Evolutionary conservation across 2,797 vertebrate species (phyloP).

Genomic region (Peromyscus eremicus): DNA sequence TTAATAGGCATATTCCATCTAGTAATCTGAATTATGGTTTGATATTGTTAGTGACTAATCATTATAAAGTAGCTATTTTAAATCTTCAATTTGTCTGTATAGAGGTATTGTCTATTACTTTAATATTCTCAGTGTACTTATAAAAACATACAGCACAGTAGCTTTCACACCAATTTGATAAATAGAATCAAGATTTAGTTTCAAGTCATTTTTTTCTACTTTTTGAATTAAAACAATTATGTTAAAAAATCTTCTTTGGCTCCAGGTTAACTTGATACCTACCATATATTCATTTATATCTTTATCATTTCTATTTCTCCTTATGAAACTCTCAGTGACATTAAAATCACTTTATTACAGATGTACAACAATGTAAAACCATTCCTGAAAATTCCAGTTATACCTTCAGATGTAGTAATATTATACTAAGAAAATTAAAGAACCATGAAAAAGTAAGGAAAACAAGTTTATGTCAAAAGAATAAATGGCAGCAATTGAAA

Average conservation of each 20-base stretch:
- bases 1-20: background rate
- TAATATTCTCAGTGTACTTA: background rate
- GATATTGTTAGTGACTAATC: conserved; percentile 2
- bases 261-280: background rate
- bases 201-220: background rate
- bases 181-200: background rate
- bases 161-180: background rate
- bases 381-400: conserved; percentile 63
- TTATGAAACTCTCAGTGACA: conserved; percentile 17
- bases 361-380: background rate
- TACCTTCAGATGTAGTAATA: conserved; percentile 62
- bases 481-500: conserved; percentile 79
- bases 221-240: conserved; percentile 35
- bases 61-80: background rate
- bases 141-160: background rate
- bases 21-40: background rate
- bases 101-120: background rate
- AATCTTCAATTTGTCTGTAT: conserved; percentile 42
- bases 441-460: conserved; percentile 71
- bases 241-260: background rate
- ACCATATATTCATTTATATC: background rate
- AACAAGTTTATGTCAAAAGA: conserved; percentile 80
- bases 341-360: conserved; percentile 57
- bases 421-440: conserved; percentile 77
- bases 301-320: conserved; percentile 52